A percentile compares a stretch with the other conserved stretches of the same genome.
These are phyloP conservation scores for Elgaria multicarinata DNA, from an alignment of 2,113 vertebrate genomes.

Conservation along the genomic window DNA sequence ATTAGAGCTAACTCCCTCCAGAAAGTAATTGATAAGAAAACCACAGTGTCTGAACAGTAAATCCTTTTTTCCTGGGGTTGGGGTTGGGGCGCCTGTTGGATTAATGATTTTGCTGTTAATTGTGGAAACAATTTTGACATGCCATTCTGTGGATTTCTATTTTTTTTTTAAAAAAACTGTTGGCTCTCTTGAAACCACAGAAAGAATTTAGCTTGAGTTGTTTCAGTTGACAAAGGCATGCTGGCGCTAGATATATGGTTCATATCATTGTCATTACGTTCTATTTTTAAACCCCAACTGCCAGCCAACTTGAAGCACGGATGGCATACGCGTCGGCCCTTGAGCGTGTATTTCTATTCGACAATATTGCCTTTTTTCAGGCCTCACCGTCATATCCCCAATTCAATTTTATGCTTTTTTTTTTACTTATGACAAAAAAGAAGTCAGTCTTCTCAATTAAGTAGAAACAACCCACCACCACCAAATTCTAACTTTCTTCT, in stretches of 20 bases:
- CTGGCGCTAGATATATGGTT: slow-evolving; percentile 52
- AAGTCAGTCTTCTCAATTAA: background rate
- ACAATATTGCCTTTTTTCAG: slow-evolving; percentile 28
- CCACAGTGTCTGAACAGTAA: background rate
- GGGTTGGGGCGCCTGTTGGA: background rate
- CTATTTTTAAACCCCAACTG: slow-evolving; percentile 81
- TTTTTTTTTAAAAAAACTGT: accelerated
- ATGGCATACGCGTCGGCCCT: slow-evolving; percentile 15
- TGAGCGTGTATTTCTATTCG: background rate
- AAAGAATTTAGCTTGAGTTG: slow-evolving; percentile 68
- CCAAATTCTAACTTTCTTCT: slow-evolving; percentile 22
- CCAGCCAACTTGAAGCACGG: slow-evolving; percentile 63
- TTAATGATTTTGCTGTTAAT: slow-evolving; percentile 11
- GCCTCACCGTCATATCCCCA: background rate
- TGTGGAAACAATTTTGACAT: slow-evolving; percentile 25
- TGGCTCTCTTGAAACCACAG: slow-evolving; percentile 38
- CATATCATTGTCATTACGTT: slow-evolving; percentile 71
- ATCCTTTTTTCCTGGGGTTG: background rate
- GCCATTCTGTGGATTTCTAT: background rate
- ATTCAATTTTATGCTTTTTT: background rate
- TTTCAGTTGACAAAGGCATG: slow-evolving; percentile 69
- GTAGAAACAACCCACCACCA: slow-evolving; percentile 8
- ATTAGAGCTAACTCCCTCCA: background rate
- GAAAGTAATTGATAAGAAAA: background rate
- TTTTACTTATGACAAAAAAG: slow-evolving; percentile 13